Evolutionary conservation across 2,113 vertebrate species (phyloP), one percentile per base, ranked within the genome.

Genomic region (Colossoma macropomum): DNA sequence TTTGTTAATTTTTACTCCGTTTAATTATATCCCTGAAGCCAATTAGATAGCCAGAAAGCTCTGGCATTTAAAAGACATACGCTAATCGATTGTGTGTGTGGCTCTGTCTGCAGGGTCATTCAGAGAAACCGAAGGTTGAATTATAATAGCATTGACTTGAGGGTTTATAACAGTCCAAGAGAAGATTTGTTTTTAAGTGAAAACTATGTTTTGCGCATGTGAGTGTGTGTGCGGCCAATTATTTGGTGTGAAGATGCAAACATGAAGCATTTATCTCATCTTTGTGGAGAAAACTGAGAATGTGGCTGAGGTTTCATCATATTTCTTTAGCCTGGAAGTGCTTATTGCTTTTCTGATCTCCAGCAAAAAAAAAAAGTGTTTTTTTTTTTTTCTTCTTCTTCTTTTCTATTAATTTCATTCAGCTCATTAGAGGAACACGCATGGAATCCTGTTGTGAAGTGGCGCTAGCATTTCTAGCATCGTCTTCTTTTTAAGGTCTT

Each of bases 31-130:
- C 69, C 63, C 63, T 41, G 66, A 60, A 77, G 74, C 65, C 63
- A 79, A 70, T 71, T 54, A 75, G 60, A 71, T 60, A 8, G 41
- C n/a, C 25, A 27, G 59, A 63, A 54, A 45, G 16, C n/a, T 50
- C 50, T 82, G 75, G 32, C 84, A 86, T 86, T 84, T 84, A 68
- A 84, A 79, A 84, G 34, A 41, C 78, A 82, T 75, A 66, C 15
- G 25, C 25, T 59, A 71, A 84, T 86, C 38, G 21, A 81, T 83
- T 12, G 23, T 41, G 72, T 30, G 78, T 38, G 12, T 60, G 56
- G n/a, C 19, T 38, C 28, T 45, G 66, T 34, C 19, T 30, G 48
- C 9, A 54, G 41, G 10, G 34, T 72, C n/a, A 38, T 79, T 50
- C n/a, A 59, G 27, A 45, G 73, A 28, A 77, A 74, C 62, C 28